Evolutionary conservation across 2,888 invertebrate genomes (phyloP).

Genomic region (Watsonalla cultraria): DNA sequence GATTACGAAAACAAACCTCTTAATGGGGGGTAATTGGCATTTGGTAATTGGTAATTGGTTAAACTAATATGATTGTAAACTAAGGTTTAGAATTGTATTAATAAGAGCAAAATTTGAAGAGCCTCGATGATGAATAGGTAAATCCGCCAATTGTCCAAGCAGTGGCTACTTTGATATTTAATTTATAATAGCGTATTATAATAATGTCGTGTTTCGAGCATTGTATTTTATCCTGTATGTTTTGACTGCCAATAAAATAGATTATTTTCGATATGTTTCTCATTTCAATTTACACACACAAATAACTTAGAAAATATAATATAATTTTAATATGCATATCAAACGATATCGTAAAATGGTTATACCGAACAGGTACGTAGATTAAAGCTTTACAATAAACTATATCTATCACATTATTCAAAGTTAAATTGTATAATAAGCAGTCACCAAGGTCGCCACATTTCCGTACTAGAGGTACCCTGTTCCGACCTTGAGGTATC

Average conservation of each 20-base stretch:
- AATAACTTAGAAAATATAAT: constrained; percentile 16
- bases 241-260: constrained; percentile 15
- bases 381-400: constrained; percentile 43
- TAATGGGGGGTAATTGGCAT: too few species aligned
- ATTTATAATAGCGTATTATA: too few species aligned
- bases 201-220: too few species aligned
- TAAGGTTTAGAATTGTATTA: too few species aligned
- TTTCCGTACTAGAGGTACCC: constrained; percentile 52
- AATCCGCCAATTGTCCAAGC: too few species aligned
- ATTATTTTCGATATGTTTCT: neutral
- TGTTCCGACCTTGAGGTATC: constrained; percentile 54
- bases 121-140: too few species aligned
- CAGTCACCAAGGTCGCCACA: constrained; percentile 70
- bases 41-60: too few species aligned
- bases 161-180: too few species aligned
- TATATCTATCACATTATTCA: constrained; percentile 11
- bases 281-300: neutral
- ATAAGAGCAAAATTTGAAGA: too few species aligned
- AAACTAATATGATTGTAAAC: too few species aligned
- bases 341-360: constrained; percentile 11
- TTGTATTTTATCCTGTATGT: constrained; percentile 1
- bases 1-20: too few species aligned
- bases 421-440: neutral
- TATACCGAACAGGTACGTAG: constrained; percentile 57
- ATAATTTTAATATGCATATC: constrained; percentile 11